Evolutionary conservation across 2,797 vertebrate species (phyloP), one percentile per base, ranked within the genome.

Genomic region (Argentina silus): DNA sequence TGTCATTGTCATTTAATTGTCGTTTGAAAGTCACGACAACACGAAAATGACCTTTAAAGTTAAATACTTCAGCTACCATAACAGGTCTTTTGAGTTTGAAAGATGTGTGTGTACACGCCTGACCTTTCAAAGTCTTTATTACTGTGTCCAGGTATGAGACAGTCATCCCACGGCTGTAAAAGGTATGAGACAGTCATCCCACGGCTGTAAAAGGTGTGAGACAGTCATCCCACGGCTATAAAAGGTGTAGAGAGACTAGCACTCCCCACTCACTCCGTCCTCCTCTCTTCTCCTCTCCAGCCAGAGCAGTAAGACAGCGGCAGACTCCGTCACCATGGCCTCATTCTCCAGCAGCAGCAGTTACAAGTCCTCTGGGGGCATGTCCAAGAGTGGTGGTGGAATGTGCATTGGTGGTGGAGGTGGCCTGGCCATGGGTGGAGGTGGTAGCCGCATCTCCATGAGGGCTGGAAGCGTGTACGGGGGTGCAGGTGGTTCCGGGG

Each of bases 391-490:
- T 45, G 61, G 70, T 12, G 69, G 67, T 0, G 73, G 72, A 2
- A 11, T 79, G 6, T 81, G 78, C 11, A 7, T 61, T 21, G 64
- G 56, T 48, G 75, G 55, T 8, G 70, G 62, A 2, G 68, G 66
- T 0, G 73, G 72, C 3, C 9, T 79, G 7, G 79, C 81, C 8
- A 7, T 61, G 44, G 67, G 62, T 57, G 78, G 76, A 51, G 77
- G 78, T 6, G 47, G 72, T 9, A 12, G n/a, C 47, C 72, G 56
- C 14, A 11, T 67, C 3, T 60, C 60, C 47, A 78, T 77, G 42
- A 66, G 91, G 79, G 71, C 90, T 8, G 86, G 89, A 65, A 93
- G 91, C 7, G 84, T 93, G 75, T 92, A 92, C 0, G 91, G 89
- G 4, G 91, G 91, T 0, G 89, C 90, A 0, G 88, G 87, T 6